Evolutionary conservation across 2,888 invertebrate species (phyloP), one percentile per base, ranked within the genome.

Genomic region (Ichneumon xanthorius): DNA sequence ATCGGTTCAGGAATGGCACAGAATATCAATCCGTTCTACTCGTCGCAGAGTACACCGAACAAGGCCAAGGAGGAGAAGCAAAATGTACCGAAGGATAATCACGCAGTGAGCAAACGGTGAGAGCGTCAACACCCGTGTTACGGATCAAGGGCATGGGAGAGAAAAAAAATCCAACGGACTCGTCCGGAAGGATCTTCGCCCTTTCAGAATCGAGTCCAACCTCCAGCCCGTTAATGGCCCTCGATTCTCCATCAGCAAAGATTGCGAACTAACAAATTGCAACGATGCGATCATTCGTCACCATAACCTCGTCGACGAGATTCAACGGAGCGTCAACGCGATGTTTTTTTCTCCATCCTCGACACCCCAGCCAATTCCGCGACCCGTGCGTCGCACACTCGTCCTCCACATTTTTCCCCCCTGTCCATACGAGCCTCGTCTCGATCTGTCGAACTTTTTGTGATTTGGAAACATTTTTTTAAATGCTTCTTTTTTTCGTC

Each of bases 21-120:
- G 95, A 98, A 98, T 95, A 96, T 97, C 90, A 97, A 97, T 94
- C 97, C 98, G 88, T 96, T 96, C 93, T 96, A 96, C 92, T 96
- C 97, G 88, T 96, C 96, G 88, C 96, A 97, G 90, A 96, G 97
- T 86, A 96, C 96, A 93, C 95, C 96, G 88, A 95, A 95, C 87
- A 98, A 98, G 95, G 97, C 97, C 90, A 96, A 96, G 93, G 97
- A 97, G 93, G 97, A 97, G 93, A 96, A 96, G 89, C 96, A 96
- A 92, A 97, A 96, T 89, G 91, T 94, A 87, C 94, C 95, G 67
- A 95, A 95, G 94, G 98, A 98, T 94, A 97, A 97, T 95, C 98
- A 98, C 94, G 97, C 98, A 93, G 98, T 98, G 90, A 97, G 97
- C 94, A 98, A 97, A 97, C 96, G 98, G 98, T 97, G 95, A 95